Percentiles rank a stretch among this genome's conserved stretches.
phyloP scores from a whole-genome alignment of 2,888 invertebrate genomes.

The Imbricaverruca yamaguchii region DNA sequence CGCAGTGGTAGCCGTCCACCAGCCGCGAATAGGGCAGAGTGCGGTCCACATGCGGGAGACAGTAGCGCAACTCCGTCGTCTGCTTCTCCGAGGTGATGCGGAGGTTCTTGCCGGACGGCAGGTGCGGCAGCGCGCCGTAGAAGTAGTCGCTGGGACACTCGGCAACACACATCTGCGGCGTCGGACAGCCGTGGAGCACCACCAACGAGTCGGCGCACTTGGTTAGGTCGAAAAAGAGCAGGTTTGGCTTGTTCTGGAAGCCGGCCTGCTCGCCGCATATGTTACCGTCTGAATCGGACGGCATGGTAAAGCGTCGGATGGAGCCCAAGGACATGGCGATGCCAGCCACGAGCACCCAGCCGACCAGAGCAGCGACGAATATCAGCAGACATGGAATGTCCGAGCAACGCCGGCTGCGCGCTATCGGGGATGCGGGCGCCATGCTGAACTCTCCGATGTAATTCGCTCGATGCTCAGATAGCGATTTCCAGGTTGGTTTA shows the following conservation, averaged over 20 bases:
- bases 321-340: background rate
- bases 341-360: background rate
- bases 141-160: background rate
- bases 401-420: background rate
- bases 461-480: too few relatives aligned
- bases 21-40: background rate
- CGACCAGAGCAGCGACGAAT: background rate
- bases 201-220: background rate
- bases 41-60: background rate
- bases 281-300: background rate
- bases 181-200: background rate
- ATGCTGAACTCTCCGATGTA: background rate
- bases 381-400: background rate
- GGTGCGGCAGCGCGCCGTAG: background rate
- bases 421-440: background rate
- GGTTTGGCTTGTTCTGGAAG: background rate
- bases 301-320: background rate
- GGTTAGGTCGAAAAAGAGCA: background rate
- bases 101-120: background rate
- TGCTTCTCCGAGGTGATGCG: background rate
- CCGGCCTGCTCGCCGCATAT: background rate
- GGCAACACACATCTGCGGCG: background rate
- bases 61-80: background rate
- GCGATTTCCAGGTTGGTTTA: too few relatives aligned
- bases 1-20: conserved; percentile 10